Percentiles rank a stretch among this genome's conserved stretches.
phyloP scores from a whole-genome alignment of 2,797 vertebrate genomes.

The Fistularia tabacaria region DNA sequence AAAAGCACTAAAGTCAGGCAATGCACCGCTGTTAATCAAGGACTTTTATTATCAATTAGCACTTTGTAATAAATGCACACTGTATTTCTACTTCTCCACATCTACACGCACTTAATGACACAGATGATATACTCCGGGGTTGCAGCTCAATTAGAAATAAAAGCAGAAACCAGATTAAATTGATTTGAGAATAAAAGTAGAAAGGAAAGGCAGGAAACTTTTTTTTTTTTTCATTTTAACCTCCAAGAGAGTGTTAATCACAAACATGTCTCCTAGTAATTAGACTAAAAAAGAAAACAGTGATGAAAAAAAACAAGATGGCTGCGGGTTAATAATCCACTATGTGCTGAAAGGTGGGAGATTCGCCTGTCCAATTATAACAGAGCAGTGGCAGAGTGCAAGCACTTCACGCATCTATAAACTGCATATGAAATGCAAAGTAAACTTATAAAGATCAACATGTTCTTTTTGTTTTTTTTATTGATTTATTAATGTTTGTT shows the following conservation, averaged over 20 bases:
- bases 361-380: slow-evolving; percentile 39
- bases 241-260: too few relatives aligned
- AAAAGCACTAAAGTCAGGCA: too few relatives aligned
- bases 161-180: neutral
- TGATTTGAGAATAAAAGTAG: too few relatives aligned
- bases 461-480: too few relatives aligned
- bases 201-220: slow-evolving; percentile 12
- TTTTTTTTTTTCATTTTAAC: slow-evolving; percentile 6
- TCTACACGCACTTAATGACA: slow-evolving; percentile 7
- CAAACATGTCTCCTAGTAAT: too few relatives aligned
- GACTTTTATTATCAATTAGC: too few relatives aligned
- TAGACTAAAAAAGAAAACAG: too few relatives aligned
- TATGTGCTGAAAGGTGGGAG: slow-evolving; percentile 35
- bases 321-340: slow-evolving; percentile 40
- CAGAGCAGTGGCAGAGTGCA: slow-evolving; percentile 34
- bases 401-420: slow-evolving; percentile 24
- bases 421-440: neutral
- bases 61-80: too few relatives aligned
- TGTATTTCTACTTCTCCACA: slow-evolving; percentile 5
- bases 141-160: slow-evolving; percentile 17
- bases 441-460: too few relatives aligned
- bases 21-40: too few relatives aligned
- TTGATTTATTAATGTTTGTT: too few relatives aligned
- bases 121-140: slow-evolving; percentile 3
- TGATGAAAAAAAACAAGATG: neutral